These are phyloP conservation scores for Lindbergichthys nudifrons DNA, from an alignment of 2,797 vertebrate species.

Conservation along the genomic window DNA sequence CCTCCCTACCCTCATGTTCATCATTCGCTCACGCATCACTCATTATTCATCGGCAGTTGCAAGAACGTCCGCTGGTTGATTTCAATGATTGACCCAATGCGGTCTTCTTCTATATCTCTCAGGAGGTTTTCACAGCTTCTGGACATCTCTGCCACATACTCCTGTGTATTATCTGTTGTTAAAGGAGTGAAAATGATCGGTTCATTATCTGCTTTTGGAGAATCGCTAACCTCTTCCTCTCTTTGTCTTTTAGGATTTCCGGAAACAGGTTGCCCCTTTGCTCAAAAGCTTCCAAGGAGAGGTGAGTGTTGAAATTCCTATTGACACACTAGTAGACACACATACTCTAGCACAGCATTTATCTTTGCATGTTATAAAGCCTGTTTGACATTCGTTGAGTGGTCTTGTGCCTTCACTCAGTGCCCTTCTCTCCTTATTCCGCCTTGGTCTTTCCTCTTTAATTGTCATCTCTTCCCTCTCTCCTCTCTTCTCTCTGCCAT, in stretches of 20 bases:
- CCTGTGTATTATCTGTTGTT: slow-evolving; percentile 16
- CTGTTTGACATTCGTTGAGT: slow-evolving; percentile 60
- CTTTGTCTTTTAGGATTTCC: slow-evolving; percentile 88
- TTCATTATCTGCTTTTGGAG: slow-evolving; percentile 3
- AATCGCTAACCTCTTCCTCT: slow-evolving; percentile 27
- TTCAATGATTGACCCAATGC: slow-evolving; percentile 14
- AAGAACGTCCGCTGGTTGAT: slow-evolving; percentile 16
- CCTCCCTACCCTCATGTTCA: slow-evolving; percentile 52
- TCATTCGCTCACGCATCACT: slow-evolving; percentile 59
- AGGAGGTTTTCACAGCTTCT: slow-evolving; percentile 6
- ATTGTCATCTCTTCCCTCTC: slow-evolving; percentile 45
- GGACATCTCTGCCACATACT: slow-evolving; percentile 11
- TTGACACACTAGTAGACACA: slow-evolving; percentile 31
- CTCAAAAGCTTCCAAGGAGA: slow-evolving; percentile 99
- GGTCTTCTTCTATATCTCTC: slow-evolving; percentile 10
- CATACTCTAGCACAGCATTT: slow-evolving; percentile 34
- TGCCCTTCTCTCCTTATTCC: slow-evolving; percentile 29
- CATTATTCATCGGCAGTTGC: slow-evolving; percentile 51
- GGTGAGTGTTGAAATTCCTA: slow-evolving; percentile 85
- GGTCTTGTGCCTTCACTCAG: slow-evolving; percentile 24
- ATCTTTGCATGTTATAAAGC: slow-evolving; percentile 40
- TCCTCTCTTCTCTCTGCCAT: slow-evolving; percentile 45
- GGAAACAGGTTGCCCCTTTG: slow-evolving; percentile 98
- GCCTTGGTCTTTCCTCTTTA: slow-evolving; percentile 50
- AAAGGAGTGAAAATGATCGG: slow-evolving; percentile 7